A percentile compares a stretch with the other conserved stretches of the same genome.
phyloP scores from a whole-genome alignment of 2,113 vertebrate genomes.

The Indicator indicator region DNA sequence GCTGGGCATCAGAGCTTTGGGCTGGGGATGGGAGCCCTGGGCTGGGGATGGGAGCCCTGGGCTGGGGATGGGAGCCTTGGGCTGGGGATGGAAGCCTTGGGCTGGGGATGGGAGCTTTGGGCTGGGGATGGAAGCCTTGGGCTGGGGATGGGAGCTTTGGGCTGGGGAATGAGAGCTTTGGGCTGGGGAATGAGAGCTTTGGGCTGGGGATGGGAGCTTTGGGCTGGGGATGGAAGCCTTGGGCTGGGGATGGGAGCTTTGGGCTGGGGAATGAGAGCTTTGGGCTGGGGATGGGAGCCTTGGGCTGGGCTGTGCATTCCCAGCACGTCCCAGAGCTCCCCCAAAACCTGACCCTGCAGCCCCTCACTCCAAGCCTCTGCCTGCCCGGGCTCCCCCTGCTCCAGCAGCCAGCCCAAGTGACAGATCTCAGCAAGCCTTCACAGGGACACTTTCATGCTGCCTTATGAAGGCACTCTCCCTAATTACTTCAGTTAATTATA shows the following conservation, averaged over 20 bases:
- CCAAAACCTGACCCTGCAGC: background rate
- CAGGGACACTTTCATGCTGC: constrained; percentile 34
- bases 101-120: fast-evolving
- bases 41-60: background rate
- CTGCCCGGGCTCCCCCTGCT: background rate
- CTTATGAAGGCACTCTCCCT: constrained; percentile 60
- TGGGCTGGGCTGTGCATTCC: background rate
- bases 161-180: fast-evolving
- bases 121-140: fast-evolving
- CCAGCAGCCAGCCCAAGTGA: background rate
- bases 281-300: fast-evolving
- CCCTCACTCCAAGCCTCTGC: fast-evolving
- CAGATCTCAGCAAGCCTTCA: constrained; percentile 15
- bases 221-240: fast-evolving
- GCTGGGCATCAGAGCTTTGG: background rate
- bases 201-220: background rate
- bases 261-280: background rate
- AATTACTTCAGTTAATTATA: constrained; percentile 78
- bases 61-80: background rate
- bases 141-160: fast-evolving
- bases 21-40: background rate
- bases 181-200: background rate
- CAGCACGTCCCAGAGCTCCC: fast-evolving
- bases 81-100: fast-evolving
- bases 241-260: fast-evolving